Percentiles rank a stretch among this genome's conserved stretches.
Evolutionary conservation across 2,113 vertebrate genomes (phyloP).

Genomic region (Hemiscyllium ocellatum): DNA sequence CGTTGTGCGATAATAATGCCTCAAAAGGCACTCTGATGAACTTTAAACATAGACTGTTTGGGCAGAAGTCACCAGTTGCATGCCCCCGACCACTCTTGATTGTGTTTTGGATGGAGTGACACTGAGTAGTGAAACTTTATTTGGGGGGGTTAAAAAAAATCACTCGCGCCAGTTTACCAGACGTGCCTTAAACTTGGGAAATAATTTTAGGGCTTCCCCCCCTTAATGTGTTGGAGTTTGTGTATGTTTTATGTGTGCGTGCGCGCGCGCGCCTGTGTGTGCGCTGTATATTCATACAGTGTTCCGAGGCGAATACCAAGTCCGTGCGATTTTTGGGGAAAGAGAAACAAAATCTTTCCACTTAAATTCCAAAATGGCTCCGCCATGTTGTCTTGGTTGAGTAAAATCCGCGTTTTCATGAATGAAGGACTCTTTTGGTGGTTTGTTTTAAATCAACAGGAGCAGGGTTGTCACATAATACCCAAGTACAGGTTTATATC

Average conservation of each 20-base stretch:
- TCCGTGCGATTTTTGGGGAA: not conserved
- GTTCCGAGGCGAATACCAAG: not conserved
- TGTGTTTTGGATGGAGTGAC: not conserved
- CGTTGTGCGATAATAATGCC: slow-evolving; percentile 41
- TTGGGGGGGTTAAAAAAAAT: not conserved
- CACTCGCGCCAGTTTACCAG: not conserved
- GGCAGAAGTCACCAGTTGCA: not conserved
- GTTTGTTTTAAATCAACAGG: not conserved
- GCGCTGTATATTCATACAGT: not conserved
- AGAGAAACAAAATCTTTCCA: slow-evolving; percentile 66
- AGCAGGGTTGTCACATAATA: not conserved
- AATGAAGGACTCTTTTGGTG: slow-evolving; percentile 58
- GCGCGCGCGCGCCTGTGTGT: too few species aligned
- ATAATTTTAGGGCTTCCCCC: not conserved
- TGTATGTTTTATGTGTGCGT: not conserved
- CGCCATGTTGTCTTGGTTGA: slow-evolving; percentile 70
- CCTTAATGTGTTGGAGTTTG: not conserved
- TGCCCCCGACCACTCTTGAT: not conserved
- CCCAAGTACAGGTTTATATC: not conserved
- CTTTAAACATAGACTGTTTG: not conserved
- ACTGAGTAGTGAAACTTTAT: not conserved
- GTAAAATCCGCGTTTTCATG: slow-evolving; percentile 61
- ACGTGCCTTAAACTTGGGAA: not conserved
- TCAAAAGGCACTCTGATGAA: not conserved
- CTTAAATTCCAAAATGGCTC: slow-evolving; percentile 75